Evolutionary conservation across 1,140 invertebrate species (phyloP).

Genomic region (Panagrolaimus sp.): DNA sequence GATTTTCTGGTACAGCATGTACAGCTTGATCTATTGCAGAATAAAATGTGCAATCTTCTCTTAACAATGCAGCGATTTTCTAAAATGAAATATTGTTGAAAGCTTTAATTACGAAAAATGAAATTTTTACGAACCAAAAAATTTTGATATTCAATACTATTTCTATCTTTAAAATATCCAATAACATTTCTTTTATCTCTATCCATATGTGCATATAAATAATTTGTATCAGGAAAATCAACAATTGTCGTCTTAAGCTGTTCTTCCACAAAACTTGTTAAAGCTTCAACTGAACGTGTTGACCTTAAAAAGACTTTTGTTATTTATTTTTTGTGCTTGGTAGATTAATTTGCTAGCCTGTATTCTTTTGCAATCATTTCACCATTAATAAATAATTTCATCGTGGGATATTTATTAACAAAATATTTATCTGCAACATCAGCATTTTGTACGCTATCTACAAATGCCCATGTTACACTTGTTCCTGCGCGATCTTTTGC

Average conservation of each 20-base stretch:
- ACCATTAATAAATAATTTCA: slow-evolving; percentile 67
- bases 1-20: slow-evolving; percentile 41
- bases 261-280: slow-evolving; percentile 52
- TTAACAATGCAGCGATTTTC: slow-evolving; percentile 53
- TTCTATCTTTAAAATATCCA: slow-evolving; percentile 47
- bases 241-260: slow-evolving; percentile 52
- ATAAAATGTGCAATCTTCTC: slow-evolving; percentile 55
- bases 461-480: slow-evolving; percentile 85
- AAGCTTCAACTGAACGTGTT: slow-evolving; percentile 54
- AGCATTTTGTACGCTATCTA: slow-evolving; percentile 83
- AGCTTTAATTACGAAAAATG: background rate
- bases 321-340: background rate
- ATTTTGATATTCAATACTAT: slow-evolving; percentile 51
- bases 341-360: slow-evolving; percentile 31
- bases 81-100: slow-evolving; percentile 24
- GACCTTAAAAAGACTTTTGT: slow-evolving; percentile 29
- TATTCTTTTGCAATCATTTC: slow-evolving; percentile 57
- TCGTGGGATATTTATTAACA: slow-evolving; percentile 84
- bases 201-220: slow-evolving; percentile 41
- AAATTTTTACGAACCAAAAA: slow-evolving; percentile 39
- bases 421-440: slow-evolving; percentile 90
- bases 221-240: slow-evolving; percentile 43
- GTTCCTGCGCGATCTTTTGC: slow-evolving; percentile 70
- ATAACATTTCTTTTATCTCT: slow-evolving; percentile 50
- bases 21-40: slow-evolving; percentile 37